phyloP scores from a whole-genome alignment of 2,113 vertebrate species.

The Coreoperca whiteheadi region DNA sequence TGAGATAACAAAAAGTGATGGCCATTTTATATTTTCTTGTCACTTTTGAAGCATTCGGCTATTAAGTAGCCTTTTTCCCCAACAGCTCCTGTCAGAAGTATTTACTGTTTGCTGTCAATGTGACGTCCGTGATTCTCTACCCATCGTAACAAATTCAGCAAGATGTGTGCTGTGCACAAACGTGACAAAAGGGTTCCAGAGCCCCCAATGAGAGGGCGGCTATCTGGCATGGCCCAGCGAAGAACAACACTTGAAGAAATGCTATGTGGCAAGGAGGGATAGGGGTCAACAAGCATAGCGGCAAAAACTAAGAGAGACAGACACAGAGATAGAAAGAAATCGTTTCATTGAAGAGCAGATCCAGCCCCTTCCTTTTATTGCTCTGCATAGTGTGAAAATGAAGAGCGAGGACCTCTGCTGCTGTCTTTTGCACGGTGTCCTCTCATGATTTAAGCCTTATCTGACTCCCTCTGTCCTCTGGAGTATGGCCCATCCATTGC shows the following conservation, averaged over 20 bases:
- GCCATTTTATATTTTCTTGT: slow-evolving; percentile 26
- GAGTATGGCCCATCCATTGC: slow-evolving; percentile 61
- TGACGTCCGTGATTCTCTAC: slow-evolving; percentile 46
- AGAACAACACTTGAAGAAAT: slow-evolving; percentile 6
- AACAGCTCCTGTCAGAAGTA: slow-evolving; percentile 64
- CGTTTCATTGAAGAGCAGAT: slow-evolving; percentile 18
- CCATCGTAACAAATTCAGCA: slow-evolving; percentile 60
- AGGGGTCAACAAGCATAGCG: background rate
- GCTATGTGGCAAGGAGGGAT: background rate
- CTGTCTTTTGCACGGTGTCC: slow-evolving; percentile 29
- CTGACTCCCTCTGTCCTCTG: slow-evolving; percentile 64
- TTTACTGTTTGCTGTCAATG: slow-evolving; percentile 59
- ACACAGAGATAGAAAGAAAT: background rate
- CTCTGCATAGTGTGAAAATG: slow-evolving; percentile 27
- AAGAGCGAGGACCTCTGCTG: slow-evolving; percentile 18
- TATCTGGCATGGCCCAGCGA: background rate
- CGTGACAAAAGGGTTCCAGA: slow-evolving; percentile 42
- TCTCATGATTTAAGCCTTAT: slow-evolving; percentile 69
- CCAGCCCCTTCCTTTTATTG: slow-evolving; percentile 1
- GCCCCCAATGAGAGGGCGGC: slow-evolving; percentile 9
- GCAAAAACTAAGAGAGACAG: background rate
- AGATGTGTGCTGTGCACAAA: slow-evolving; percentile 59
- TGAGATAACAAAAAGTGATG: slow-evolving; percentile 24
- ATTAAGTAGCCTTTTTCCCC: slow-evolving; percentile 34
- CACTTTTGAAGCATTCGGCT: slow-evolving; percentile 37